A percentile compares a stretch with the other conserved stretches of the same genome.
Conservation (phyloP, 2,797 vertebrate species). For the Zalophus californianus region DNA sequence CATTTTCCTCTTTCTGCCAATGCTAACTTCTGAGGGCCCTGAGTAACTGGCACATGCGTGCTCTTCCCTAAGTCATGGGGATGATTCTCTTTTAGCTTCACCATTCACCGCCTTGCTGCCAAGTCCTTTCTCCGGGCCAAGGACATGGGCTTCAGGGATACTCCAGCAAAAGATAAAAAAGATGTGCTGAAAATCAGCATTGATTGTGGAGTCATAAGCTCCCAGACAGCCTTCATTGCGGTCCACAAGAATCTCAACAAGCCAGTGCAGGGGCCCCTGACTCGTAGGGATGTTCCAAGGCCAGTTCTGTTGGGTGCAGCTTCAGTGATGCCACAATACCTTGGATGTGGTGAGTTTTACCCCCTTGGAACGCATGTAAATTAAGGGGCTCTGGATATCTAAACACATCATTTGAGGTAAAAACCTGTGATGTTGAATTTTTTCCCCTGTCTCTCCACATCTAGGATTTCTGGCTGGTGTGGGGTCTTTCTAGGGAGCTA, state of each 20-base stretch:
- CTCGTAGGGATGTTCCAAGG: conserved; percentile 81
- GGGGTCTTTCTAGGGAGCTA: neutral
- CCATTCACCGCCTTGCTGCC: conserved; percentile 89
- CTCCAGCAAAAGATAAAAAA: conserved; percentile 66
- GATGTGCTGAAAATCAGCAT: conserved; percentile 89
- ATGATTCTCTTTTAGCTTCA: conserved; percentile 82
- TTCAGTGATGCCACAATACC: accelerated
- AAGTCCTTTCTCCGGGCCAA: conserved; percentile 87
- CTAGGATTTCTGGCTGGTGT: neutral
- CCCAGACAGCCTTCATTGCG: conserved; percentile 90
- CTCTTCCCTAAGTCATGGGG: neutral
- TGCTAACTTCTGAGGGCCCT: neutral
- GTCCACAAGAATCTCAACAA: conserved; percentile 85
- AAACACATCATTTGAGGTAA: neutral
- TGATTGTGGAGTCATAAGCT: conserved; percentile 90
- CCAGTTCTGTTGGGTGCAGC: conserved; percentile 53
- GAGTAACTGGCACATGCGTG: accelerated
- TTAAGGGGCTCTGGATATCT: neutral
- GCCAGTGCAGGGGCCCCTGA: conserved; percentile 84
- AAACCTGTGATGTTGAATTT: neutral
- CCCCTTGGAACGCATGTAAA: neutral
- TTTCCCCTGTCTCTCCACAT: neutral
- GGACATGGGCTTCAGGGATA: conserved; percentile 80
- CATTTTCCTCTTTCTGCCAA: neutral
- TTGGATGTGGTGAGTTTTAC: neutral